Evolutionary conservation across 1,140 invertebrate genomes (phyloP).

Genomic region (Coptotermes formosanus): DNA sequence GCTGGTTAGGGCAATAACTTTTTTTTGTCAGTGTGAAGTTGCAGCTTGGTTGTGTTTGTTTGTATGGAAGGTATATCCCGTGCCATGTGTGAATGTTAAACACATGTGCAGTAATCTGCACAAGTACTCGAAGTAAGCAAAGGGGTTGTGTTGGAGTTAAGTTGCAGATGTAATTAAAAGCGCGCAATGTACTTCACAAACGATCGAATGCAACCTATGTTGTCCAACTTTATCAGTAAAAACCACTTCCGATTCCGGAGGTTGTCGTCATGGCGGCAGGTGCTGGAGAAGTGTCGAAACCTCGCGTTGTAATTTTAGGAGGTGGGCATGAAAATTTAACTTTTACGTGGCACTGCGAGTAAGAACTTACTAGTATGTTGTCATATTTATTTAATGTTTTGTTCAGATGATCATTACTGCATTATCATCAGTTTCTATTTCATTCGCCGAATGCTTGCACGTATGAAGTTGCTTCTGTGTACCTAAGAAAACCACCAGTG

Average conservation of each 20-base stretch:
- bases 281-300: slow-evolving; percentile 18
- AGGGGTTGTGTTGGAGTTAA: too few species aligned
- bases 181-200: background rate
- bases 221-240: background rate
- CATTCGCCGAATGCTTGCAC: background rate
- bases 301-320: slow-evolving; percentile 36
- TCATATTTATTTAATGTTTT: background rate
- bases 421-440: background rate
- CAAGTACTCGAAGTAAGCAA: too few species aligned
- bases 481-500: background rate
- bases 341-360: background rate
- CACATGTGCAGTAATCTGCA: too few species aligned
- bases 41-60: too few species aligned
- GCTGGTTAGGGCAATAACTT: too few species aligned
- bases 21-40: too few species aligned
- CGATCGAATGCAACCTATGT: background rate
- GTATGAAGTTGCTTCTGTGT: background rate
- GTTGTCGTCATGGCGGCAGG: slow-evolving; percentile 27
- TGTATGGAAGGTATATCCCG: too few species aligned
- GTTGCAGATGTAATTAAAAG: too few species aligned
- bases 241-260: slow-evolving; percentile 29
- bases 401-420: background rate
- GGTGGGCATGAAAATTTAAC: slow-evolving; percentile 28
- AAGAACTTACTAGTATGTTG: background rate
- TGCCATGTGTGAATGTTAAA: too few species aligned